A percentile compares a stretch with the other conserved stretches of the same genome.
Evolutionary conservation across 2,797 vertebrate genomes (phyloP).

Genomic region (Tragelaphus eurycerus): DNA sequence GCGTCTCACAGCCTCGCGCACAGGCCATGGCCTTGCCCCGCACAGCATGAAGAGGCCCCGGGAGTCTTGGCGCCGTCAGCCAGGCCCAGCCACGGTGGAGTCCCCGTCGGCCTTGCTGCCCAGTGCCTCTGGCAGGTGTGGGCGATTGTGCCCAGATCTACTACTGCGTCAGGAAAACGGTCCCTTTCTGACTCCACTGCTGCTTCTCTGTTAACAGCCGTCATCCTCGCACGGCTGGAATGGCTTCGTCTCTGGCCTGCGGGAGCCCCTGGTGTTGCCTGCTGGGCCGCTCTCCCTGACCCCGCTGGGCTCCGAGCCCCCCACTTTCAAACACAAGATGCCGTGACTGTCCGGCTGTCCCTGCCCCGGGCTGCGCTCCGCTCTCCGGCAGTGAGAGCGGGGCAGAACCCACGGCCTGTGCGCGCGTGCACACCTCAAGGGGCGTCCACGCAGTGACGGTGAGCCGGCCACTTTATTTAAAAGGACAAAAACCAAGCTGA

Average conservation of each 20-base stretch:
- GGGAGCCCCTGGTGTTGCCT: rapidly evolving
- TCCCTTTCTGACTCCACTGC: rapidly evolving
- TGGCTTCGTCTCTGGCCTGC: rapidly evolving
- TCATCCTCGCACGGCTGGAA: rapidly evolving
- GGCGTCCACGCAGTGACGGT: rapidly evolving
- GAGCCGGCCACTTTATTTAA: not conserved
- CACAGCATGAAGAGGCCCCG: rapidly evolving
- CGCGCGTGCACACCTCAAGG: rapidly evolving
- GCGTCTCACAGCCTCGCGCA: rapidly evolving
- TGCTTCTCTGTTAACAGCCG: not conserved
- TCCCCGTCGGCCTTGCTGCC: not conserved
- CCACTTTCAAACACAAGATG: not conserved
- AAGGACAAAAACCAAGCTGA: not conserved
- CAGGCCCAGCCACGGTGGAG: rapidly evolving
- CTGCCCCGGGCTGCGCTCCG: not conserved
- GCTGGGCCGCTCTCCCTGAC: rapidly evolving
- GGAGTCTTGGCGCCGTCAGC: rapidly evolving
- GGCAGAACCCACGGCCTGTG: not conserved
- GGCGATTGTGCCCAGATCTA: not conserved
- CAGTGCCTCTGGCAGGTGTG: rapidly evolving
- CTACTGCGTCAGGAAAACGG: rapidly evolving
- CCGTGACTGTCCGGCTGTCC: not conserved
- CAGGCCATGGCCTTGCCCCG: rapidly evolving
- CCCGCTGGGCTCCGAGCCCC: not conserved
- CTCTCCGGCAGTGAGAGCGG: not conserved